Percentiles rank a stretch among this genome's conserved stretches.
phyloP scores from a whole-genome alignment of 2,113 vertebrate genomes.

The Heliornis fulica region DNA sequence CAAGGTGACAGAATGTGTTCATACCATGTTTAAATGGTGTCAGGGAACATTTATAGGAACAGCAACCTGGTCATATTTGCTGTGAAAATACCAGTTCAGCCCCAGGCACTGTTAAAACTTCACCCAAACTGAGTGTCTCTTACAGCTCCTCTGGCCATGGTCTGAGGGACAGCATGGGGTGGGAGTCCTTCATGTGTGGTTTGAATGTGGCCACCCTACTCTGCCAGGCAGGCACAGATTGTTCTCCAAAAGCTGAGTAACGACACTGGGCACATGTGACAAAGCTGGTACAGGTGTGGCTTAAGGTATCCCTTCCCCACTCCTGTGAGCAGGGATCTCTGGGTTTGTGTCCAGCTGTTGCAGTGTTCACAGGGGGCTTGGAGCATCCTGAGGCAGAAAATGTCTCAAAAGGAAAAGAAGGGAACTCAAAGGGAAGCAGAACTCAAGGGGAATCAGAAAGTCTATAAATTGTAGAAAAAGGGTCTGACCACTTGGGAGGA shows the following conservation, averaged over 20 bases:
- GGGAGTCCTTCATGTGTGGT: neutral
- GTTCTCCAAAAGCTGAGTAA: neutral
- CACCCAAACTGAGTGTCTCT: rapidly evolving
- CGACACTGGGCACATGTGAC: rapidly evolving
- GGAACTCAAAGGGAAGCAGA: too few species aligned
- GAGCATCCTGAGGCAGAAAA: too few species aligned
- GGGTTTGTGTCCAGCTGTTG: neutral
- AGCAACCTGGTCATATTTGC: neutral
- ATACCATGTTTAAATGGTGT: neutral
- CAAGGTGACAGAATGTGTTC: neutral
- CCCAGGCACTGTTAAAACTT: rapidly evolving
- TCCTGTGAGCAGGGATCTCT: neutral
- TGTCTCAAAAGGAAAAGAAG: too few species aligned
- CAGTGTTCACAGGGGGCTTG: neutral
- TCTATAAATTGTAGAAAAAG: too few species aligned
- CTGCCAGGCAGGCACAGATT: rapidly evolving
- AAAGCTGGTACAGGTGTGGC: neutral
- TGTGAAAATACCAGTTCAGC: neutral
- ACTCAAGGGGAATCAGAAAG: too few species aligned
- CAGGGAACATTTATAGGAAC: neutral
- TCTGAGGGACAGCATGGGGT: neutral
- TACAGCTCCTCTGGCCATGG: neutral
- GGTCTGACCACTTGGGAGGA: too few species aligned
- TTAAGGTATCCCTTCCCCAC: neutral
- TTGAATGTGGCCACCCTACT: neutral